Conservation (phyloP, 2,797 vertebrate species). For the Chaetophractus vellerosus region DNA sequence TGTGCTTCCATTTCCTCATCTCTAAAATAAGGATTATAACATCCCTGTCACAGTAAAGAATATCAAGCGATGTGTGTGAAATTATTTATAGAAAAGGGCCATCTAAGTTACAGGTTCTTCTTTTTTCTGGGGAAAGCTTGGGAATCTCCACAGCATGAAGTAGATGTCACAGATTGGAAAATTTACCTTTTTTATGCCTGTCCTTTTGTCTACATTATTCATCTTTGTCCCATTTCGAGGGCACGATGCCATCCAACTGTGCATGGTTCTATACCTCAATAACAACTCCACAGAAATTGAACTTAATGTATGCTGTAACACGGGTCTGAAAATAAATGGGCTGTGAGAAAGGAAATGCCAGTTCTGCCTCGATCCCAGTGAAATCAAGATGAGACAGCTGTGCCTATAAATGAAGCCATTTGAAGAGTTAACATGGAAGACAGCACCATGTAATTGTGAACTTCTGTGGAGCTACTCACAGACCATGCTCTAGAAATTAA, state of each 20-base stretch:
- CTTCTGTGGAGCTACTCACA: conserved; percentile 35
- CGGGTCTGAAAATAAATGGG: conserved; percentile 72
- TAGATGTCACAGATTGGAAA: conserved; percentile 20
- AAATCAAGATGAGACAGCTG: conserved; percentile 76
- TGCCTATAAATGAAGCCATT: conserved; percentile 78
- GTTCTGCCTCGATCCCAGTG: conserved; percentile 50
- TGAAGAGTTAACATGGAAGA: conserved; percentile 79
- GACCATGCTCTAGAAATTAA: conserved; percentile 79
- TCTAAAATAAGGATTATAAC: conserved; percentile 41
- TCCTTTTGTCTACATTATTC: conserved; percentile 70
- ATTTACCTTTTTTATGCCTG: conserved; percentile 23
- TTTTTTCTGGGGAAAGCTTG: conserved; percentile 42
- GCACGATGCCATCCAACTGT: conserved; percentile 61
- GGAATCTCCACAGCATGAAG: background rate
- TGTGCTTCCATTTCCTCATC: background rate
- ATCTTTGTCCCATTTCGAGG: conserved; percentile 68
- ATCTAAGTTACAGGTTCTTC: background rate
- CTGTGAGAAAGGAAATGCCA: conserved; percentile 71
- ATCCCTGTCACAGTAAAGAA: background rate
- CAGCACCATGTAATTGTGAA: conserved; percentile 25
- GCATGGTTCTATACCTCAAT: conserved; percentile 66
- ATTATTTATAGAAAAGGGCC: conserved; percentile 51
- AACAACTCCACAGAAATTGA: conserved; percentile 69
- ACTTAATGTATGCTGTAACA: conserved; percentile 71
- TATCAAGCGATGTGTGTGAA: conserved; percentile 33